Evolutionary conservation across 2,113 vertebrate genomes (phyloP).

Genomic region (Aptenodytes patagonicus): DNA sequence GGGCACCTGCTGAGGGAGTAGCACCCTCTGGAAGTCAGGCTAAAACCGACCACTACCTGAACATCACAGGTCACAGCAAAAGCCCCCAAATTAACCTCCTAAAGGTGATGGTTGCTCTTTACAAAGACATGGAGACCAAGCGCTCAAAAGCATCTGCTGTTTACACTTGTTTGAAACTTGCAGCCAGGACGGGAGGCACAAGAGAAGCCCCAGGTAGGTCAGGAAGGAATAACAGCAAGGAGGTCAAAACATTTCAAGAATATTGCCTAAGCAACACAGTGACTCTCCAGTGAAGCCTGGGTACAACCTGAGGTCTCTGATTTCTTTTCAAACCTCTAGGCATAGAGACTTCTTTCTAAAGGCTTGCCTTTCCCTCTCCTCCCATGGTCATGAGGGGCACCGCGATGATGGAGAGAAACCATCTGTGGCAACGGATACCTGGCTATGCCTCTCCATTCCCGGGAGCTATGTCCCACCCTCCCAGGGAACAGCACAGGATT

Average conservation of each 20-base stretch:
- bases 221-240: background rate
- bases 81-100: too few species aligned
- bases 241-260: background rate
- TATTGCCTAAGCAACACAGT: background rate
- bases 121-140: background rate
- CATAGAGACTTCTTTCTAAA: background rate
- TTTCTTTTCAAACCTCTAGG: background rate
- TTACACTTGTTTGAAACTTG: background rate
- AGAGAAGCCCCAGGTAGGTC: background rate
- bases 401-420: background rate
- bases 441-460: background rate
- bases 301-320: background rate
- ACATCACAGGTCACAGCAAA: too few species aligned
- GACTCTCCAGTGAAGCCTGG: background rate
- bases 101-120: background rate
- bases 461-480: background rate
- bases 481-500: background rate
- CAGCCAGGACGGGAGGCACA: background rate
- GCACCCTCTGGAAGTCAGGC: background rate
- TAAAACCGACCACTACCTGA: background rate
- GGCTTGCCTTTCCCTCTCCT: background rate
- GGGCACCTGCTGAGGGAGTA: accelerated
- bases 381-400: background rate
- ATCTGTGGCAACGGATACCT: background rate
- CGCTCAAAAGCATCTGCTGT: background rate